Percentiles rank a stretch among this genome's conserved stretches.
These are phyloP conservation scores for Homarus gammarus DNA, from an alignment of 2,888 invertebrate genomes.

Conservation along the genomic window DNA sequence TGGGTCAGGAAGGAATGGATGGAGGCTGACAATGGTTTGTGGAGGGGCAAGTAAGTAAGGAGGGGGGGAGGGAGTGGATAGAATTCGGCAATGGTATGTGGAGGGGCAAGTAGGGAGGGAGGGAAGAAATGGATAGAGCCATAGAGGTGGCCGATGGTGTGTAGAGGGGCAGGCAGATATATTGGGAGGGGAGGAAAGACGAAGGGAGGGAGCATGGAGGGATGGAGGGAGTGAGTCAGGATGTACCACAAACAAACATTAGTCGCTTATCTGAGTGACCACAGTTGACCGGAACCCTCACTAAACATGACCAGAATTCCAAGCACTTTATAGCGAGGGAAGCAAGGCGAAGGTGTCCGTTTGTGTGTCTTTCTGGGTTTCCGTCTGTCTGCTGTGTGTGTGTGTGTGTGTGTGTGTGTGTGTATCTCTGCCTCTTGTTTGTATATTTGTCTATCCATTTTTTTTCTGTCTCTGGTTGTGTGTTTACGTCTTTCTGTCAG, in stretches of 20 bases:
- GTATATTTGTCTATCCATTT: background rate
- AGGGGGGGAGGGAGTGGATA: no score
- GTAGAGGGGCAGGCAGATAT: no score
- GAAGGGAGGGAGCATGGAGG: no score
- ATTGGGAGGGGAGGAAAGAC: no score
- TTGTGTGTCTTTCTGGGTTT: background rate
- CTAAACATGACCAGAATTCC: conserved; percentile 13
- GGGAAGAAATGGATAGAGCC: no score
- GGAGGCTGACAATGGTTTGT: no score
- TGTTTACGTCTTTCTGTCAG: background rate
- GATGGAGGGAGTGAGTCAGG: background rate
- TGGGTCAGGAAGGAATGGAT: no score
- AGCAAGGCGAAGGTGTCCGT: background rate
- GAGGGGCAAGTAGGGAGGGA: no score
- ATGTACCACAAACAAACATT: conserved; percentile 14
- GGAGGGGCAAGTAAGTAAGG: no score
- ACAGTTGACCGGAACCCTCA: background rate
- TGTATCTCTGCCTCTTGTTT: background rate
- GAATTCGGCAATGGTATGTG: no score
- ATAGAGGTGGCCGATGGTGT: no score
- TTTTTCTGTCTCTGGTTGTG: background rate
- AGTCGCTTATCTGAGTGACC: conserved; percentile 35
- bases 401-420: background rate
- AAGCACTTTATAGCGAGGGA: background rate
- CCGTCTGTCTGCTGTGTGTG: background rate